A percentile compares a stretch with the other conserved stretches of the same genome.
Evolutionary conservation across 2,797 vertebrate genomes (phyloP).

Genomic region (Gallinago solitaria): DNA sequence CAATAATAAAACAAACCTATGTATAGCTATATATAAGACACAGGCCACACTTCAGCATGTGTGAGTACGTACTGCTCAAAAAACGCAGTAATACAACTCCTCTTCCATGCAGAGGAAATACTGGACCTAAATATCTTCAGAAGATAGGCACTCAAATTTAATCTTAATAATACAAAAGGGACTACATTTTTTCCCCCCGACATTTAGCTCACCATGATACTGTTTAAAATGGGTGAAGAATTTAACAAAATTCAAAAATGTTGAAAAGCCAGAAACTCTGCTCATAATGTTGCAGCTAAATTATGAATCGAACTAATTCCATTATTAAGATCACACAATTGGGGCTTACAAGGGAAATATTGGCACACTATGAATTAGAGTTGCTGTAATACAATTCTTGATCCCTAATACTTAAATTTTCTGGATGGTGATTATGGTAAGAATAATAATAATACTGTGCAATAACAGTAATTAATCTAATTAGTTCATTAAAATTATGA

Average conservation of each 20-base stretch:
- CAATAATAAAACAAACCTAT: neutral
- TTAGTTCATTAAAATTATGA: constrained; percentile 59
- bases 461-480: constrained; percentile 67
- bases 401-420: constrained; percentile 23
- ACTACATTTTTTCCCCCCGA: neutral
- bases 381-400: neutral
- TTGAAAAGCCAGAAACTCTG: neutral
- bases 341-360: neutral
- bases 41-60: neutral
- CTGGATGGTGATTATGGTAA: constrained; percentile 22
- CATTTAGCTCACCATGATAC: neutral
- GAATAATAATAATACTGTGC: constrained; percentile 6
- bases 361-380: neutral
- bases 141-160: neutral
- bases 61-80: neutral
- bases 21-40: neutral
- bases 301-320: neutral
- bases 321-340: neutral
- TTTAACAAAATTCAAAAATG: neutral
- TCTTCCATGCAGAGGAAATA: neutral
- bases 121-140: neutral
- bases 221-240: neutral
- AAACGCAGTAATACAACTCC: neutral
- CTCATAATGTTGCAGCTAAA: neutral
- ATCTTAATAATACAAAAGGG: neutral